Evolutionary conservation across 2,113 vertebrate genomes (phyloP), one percentile per base, ranked within the genome.

Genomic region (Poeciliopsis retropinna): DNA sequence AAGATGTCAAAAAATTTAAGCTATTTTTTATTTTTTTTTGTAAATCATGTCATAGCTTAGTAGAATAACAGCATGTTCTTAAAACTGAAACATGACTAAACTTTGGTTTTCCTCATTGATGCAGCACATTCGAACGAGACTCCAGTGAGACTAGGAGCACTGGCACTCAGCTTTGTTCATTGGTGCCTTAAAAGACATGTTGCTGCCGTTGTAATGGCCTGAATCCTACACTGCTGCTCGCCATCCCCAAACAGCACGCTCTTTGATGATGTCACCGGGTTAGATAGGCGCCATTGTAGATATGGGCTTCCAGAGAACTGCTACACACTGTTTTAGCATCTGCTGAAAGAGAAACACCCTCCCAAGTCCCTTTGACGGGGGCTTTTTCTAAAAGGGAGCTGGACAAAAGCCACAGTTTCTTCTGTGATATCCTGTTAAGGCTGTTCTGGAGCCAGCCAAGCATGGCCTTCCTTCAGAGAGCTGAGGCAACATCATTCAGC

Each of bases 351-450:
- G 86, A 91, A 90, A 90, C 84, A 87, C 87, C 90, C 92, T 89
- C 89, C 90, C 86, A 81, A 86, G 86, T 87, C 87, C 79, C 91
- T 94, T 93, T 93, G 91, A 93, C 93, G 88, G 88, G 89, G 88
- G 81, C 81, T 84, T 87, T 89, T 82, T 84, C 72, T 70, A 87
- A 83, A 84, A 75, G 83, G 73, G 88, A 85, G 82, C 81, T 91
- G 92, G 93, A 94, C 92, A 94, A 94, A 94, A 93, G 94, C 92
- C 92, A 93, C 91, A 89, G 90, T 93, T 94, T 94, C 92, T 93
- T 93, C 91, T 93, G 92, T 92, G 93, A 94, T 94, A 92, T 94
- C 94, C 94, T 94, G 93, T 94, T 93, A 92, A 94, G 93, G 92
- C 93, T 94, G 92, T 94, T 94, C 92, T 94, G 89, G 87, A 92